These are phyloP conservation scores for Samia ricini DNA, from an alignment of 1,140 invertebrate species.

Conservation along the genomic window DNA sequence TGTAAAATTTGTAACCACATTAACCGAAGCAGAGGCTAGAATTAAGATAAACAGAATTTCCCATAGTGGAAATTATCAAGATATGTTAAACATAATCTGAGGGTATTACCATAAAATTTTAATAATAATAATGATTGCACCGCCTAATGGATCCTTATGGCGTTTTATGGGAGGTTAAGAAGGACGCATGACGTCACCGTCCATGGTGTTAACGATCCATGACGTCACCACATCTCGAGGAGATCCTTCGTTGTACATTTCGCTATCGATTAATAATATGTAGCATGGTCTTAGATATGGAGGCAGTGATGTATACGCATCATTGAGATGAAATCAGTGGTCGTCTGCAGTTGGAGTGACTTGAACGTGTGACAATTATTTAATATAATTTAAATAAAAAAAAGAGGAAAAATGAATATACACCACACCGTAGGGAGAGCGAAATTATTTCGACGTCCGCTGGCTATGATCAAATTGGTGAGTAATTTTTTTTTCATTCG, in stretches of 20 bases:
- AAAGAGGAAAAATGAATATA: conserved; percentile 51
- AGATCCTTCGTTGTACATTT: conserved; percentile 30
- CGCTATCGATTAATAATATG: conserved; percentile 26
- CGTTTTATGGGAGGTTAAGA: conserved; percentile 16
- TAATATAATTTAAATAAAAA: conserved; percentile 11
- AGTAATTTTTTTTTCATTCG: conserved; percentile 29
- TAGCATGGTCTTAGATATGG: conserved; percentile 22
- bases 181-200: conserved; percentile 25
- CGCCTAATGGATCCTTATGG: conserved; percentile 10
- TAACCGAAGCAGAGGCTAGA: no score
- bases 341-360: conserved; percentile 43
- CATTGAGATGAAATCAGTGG: conserved; percentile 42
- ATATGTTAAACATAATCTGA: background rate
- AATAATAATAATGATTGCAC: background rate
- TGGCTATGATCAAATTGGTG: conserved; percentile 52
- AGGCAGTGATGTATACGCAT: conserved; percentile 31
- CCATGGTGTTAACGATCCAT: conserved; percentile 23
- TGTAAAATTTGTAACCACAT: no score
- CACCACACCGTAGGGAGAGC: conserved; percentile 49
- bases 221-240: conserved; percentile 46
- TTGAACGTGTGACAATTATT: conserved; percentile 36
- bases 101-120: background rate
- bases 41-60: background rate
- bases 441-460: conserved; percentile 40
- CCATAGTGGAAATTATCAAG: background rate